Evolutionary conservation across 2,888 invertebrate species (phyloP).

Genomic region (Hofmannophila pseudospretella): DNA sequence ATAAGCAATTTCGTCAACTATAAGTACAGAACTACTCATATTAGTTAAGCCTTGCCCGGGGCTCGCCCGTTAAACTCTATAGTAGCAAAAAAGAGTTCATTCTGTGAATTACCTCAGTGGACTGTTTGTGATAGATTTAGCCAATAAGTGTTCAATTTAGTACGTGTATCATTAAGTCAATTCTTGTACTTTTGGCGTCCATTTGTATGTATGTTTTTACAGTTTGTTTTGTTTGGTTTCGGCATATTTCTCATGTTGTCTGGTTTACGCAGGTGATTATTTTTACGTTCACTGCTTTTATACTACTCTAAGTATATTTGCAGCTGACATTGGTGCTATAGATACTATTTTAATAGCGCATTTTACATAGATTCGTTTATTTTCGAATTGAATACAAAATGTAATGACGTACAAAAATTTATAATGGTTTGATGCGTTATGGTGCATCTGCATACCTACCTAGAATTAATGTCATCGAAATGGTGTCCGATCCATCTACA

Average conservation of each 20-base stretch:
- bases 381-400: slow-evolving; percentile 19
- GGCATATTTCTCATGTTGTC: slow-evolving; percentile 14
- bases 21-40: slow-evolving; percentile 52
- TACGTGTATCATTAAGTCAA: slow-evolving; percentile 63
- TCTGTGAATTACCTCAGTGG: slow-evolving; percentile 72
- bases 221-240: slow-evolving; percentile 17
- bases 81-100: slow-evolving; percentile 36
- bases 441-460: not conserved
- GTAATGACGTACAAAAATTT: slow-evolving; percentile 33
- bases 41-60: slow-evolving; percentile 37
- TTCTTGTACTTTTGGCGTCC: slow-evolving; percentile 67
- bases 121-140: slow-evolving; percentile 75
- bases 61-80: slow-evolving; percentile 27
- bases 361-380: slow-evolving; percentile 19
- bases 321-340: slow-evolving; percentile 74
- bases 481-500: too few relatives aligned
- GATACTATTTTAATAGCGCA: slow-evolving; percentile 36
- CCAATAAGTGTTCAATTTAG: slow-evolving; percentile 75
- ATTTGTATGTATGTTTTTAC: slow-evolving; percentile 33
- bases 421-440: slow-evolving; percentile 2
- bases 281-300: slow-evolving; percentile 38
- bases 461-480: not conserved
- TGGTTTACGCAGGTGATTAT: slow-evolving; percentile 23
- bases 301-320: slow-evolving; percentile 47
- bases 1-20: slow-evolving; percentile 45